Evolutionary conservation across 2,113 vertebrate species (phyloP), one percentile per base, ranked within the genome.

Genomic region (Tor tambroides): DNA sequence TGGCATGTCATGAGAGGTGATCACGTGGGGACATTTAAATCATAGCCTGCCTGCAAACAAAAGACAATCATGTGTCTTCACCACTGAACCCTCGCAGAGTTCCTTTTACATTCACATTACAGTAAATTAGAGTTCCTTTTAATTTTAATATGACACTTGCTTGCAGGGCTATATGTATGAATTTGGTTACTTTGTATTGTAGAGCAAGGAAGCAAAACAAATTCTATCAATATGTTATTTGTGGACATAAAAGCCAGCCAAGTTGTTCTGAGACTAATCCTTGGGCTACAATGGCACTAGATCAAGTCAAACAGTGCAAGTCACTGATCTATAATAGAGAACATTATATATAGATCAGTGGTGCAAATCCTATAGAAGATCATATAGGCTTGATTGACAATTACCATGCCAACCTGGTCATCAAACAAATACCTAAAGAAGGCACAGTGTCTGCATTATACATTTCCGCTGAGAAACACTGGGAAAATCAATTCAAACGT

Each of bases 11-110:
- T 78, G 49, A 85, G 80, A 46, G n/a, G 69, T 41, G 49, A 71
- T 84, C 54, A 79, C 74, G 71, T 75, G 46, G 46, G 63, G 72
- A 84, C 71, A 38, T 72, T 87, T 84, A 83, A 85, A 82, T 85
- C 69, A 84, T 67, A 79, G 51, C 21, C 67, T 80, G 72, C 78
- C 43, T 51, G 43, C 49, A 30, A 79, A 87, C 88, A 89, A 89
- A n/a, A 84, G 81, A 65, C 69, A 61, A 69, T 26, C 56, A 28
- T 2, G 30, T 46, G 14, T 88, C 21, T 14, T 67, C 32, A 35
- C 28, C 51, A 59, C 74, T 69, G 28, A 71, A 35, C 28, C 63
- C 5, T 23, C 21, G 0, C 30, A 0, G 12, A 51, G 28, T 35
- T 83, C 67, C 51, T 28, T n/a, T n/a, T n/a, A n/a, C n/a, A n/a